A percentile compares a stretch with the other conserved stretches of the same genome.
Evolutionary conservation across 2,797 vertebrate genomes (phyloP).

Genomic region (Argentina silus): DNA sequence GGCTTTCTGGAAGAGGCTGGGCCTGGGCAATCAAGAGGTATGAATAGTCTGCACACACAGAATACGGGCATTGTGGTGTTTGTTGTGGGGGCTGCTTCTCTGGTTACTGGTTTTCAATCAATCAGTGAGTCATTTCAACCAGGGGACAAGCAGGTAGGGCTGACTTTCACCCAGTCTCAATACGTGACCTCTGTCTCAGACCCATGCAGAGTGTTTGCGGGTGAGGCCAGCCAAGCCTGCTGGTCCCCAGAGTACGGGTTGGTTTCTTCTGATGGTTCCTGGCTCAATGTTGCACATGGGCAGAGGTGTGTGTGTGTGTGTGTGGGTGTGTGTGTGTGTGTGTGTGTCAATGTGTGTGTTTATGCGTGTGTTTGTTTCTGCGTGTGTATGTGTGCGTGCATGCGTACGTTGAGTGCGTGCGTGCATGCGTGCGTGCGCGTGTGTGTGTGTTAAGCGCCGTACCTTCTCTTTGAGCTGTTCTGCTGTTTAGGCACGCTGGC

Average conservation of each 20-base stretch:
- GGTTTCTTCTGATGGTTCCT: constrained; percentile 23
- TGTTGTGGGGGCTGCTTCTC: constrained; percentile 31
- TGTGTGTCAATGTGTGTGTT: background rate
- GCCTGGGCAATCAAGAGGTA: constrained; percentile 14
- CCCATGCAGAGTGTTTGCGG: background rate
- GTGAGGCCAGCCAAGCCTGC: constrained; percentile 30
- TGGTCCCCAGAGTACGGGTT: constrained; percentile 19
- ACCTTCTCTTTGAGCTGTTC: constrained; percentile 50
- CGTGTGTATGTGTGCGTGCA: too few species aligned
- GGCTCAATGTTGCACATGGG: background rate
- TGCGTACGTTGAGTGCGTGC: too few species aligned
- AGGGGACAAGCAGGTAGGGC: constrained; percentile 1
- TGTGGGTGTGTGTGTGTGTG: too few species aligned
- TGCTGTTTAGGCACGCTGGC: constrained; percentile 36
- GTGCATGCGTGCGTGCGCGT: background rate
- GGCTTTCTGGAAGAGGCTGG: constrained; percentile 9
- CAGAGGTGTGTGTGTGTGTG: background rate
- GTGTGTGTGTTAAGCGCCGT: constrained; percentile 19
- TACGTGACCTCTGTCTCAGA: constrained; percentile 39
- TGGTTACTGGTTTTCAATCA: constrained; percentile 56
- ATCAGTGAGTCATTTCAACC: constrained; percentile 41
- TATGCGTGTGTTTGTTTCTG: background rate
- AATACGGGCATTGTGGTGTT: constrained; percentile 44
- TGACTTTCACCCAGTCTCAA: constrained; percentile 55
- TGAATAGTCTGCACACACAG: constrained; percentile 32